These are phyloP conservation scores for Clanis bilineata DNA, from an alignment of 2,888 invertebrate species.

Conservation along the genomic window DNA sequence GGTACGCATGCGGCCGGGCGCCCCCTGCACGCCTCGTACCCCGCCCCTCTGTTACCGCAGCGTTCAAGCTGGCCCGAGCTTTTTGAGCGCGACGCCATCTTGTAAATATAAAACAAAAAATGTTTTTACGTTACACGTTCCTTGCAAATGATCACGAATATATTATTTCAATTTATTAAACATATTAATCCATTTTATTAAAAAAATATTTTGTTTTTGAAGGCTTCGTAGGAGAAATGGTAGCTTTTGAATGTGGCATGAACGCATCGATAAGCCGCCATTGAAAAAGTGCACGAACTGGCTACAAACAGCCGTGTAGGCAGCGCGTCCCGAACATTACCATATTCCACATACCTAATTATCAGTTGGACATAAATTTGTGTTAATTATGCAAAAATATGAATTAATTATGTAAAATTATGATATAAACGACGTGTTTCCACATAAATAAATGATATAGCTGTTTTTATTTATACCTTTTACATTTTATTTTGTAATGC, in stretches of 20 bases:
- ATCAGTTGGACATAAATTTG: slow-evolving; percentile 33
- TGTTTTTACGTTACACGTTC: too few relatives aligned
- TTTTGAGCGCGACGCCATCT: slow-evolving; percentile 34
- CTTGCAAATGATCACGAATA: neutral
- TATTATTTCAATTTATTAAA: neutral
- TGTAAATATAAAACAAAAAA: slow-evolving; percentile 20
- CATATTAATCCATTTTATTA: neutral
- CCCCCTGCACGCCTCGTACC: slow-evolving; percentile 36
- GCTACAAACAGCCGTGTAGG: slow-evolving; percentile 13
- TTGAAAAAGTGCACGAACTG: slow-evolving; percentile 31
- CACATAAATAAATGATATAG: slow-evolving; percentile 12
- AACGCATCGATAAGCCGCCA: slow-evolving; percentile 41
- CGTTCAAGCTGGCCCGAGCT: slow-evolving; percentile 59
- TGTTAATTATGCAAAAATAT: slow-evolving; percentile 34
- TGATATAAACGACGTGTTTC: slow-evolving; percentile 14
- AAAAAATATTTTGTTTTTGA: slow-evolving; percentile 3
- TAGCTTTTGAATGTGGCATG: slow-evolving; percentile 35
- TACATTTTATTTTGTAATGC: slow-evolving; percentile 3
- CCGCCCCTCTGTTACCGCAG: slow-evolving; percentile 46
- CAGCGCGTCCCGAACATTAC: slow-evolving; percentile 11
- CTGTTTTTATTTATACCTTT: neutral
- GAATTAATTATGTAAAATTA: slow-evolving; percentile 29
- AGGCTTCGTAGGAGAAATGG: slow-evolving; percentile 1
- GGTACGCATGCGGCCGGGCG: slow-evolving; percentile 70
- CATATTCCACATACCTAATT: slow-evolving; percentile 34